Evolutionary conservation across 2,113 vertebrate species (phyloP), one percentile per base, ranked within the genome.

Genomic region (Alouatta palliata): DNA sequence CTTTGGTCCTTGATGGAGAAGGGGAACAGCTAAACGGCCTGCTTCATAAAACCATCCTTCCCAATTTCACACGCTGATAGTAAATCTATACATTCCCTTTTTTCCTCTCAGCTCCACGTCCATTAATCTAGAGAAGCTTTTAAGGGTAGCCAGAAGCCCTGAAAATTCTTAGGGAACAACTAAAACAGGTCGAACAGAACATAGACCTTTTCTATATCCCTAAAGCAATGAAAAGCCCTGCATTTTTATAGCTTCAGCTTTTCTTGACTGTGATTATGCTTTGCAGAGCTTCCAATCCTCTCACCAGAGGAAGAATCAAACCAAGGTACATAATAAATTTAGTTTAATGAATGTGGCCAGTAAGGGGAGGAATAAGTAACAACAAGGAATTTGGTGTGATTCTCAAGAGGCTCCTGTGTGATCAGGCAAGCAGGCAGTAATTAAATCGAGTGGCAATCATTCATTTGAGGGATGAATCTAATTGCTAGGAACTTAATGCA

Each of bases 381-480:
- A 35, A 87, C 68, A 92, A 96, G 81, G 37, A 25, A 25, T 81
- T 95, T 0, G 58, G 5, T 47, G 45, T 76, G 70, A 84, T 4
- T 95, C 91, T 68, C 71, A 47, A 88, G 87, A 97, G 58, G 61
- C 68, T 61, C 71, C 93, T 45, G 80, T 68, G 95, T 49, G 92
- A 98, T 77, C 87, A 95, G 90, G 77, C 87, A 93, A 43, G 75
- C 81, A 68, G 54, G 61, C 32, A 4, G 2, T 86, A 97, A 98
- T 95, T 97, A 97, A 97, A 96, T 79, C 8, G 43, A 97, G 95
- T 58, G 92, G 93, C 91, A 76, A 91, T 97, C 95, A 91, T 49
- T 93, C 95, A 47, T 75, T 43, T 49, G 79, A 97, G 81, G 75
- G 95, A 73, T 17, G 93, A 43, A 95, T 96, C 73, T 95, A 97